A percentile compares a stretch with the other conserved stretches of the same genome.
These are phyloP conservation scores for Mechanitis mazaeus DNA, from an alignment of 2,888 invertebrate genomes.

Conservation along the genomic window DNA sequence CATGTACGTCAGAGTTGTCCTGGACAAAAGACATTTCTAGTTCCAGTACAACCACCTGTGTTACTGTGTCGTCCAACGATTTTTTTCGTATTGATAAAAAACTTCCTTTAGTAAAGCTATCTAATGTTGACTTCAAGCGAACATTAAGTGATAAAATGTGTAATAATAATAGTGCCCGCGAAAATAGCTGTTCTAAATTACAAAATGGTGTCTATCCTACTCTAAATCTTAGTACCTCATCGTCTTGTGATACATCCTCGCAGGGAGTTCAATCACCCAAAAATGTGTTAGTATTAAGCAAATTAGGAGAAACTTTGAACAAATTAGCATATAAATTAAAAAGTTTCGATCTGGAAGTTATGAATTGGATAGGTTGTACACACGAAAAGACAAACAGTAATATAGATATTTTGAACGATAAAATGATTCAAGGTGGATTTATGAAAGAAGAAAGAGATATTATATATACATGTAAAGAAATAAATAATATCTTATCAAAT, in stretches of 20 bases:
- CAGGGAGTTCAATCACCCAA: constrained; percentile 3
- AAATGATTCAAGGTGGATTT: constrained; percentile 33
- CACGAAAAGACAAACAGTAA: constrained; percentile 27
- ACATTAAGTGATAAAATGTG: neutral
- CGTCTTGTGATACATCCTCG: constrained; percentile 11
- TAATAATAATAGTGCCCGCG: constrained; percentile 5
- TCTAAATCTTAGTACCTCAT: constrained; percentile 10
- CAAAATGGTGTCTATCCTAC: constrained; percentile 4
- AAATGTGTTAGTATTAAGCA: constrained; percentile 8
- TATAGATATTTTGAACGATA: constrained; percentile 32
- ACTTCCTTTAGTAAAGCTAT: constrained; percentile 48
- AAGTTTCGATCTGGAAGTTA: constrained; percentile 43
- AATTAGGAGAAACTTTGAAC: constrained; percentile 28
- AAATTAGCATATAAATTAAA: constrained; percentile 37
- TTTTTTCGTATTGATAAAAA: constrained; percentile 52
- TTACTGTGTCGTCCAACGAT: constrained; percentile 46
- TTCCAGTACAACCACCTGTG: constrained; percentile 47
- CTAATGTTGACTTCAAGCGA: constrained; percentile 32
- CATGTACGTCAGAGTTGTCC: constrained; percentile 45
- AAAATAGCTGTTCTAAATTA: neutral
- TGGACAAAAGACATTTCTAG: constrained; percentile 63
- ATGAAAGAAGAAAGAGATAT: constrained; percentile 43
- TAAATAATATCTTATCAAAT: constrained; percentile 29
- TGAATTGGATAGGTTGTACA: constrained; percentile 41
- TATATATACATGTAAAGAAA: constrained; percentile 35